Conservation (phyloP, 2,113 vertebrate genomes). For the Pluvialis apricaria region DNA sequence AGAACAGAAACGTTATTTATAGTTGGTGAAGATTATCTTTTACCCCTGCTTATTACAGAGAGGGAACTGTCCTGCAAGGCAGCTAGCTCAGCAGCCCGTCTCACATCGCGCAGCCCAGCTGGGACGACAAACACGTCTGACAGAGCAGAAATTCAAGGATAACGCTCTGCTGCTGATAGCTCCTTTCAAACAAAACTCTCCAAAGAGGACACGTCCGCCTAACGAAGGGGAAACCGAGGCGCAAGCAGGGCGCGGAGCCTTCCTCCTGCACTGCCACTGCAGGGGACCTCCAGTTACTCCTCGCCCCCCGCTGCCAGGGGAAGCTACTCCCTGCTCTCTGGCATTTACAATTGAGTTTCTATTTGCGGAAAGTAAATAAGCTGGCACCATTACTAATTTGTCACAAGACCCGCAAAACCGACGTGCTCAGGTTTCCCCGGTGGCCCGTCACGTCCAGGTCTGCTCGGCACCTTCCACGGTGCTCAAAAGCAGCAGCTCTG, state of each 20-base stretch:
- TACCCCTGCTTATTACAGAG: neutral
- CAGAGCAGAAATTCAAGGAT: neutral
- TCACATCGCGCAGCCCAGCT: neutral
- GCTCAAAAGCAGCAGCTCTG: neutral
- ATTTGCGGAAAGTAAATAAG: neutral
- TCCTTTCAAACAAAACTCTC: neutral
- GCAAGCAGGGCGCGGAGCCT: neutral
- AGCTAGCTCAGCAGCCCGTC: neutral
- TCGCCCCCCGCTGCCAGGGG: neutral
- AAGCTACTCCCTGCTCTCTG: neutral
- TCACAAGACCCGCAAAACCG: neutral
- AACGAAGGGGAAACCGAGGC: neutral
- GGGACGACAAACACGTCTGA: neutral
- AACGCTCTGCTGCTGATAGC: neutral
- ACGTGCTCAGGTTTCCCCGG: neutral
- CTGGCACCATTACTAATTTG: neutral
- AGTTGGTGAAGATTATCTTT: neutral
- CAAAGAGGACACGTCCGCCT: neutral
- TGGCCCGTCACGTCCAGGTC: neutral
- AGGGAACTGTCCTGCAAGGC: neutral
- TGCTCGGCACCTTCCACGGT: fast-evolving
- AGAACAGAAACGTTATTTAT: neutral
- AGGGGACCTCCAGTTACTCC: neutral
- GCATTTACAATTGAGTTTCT: neutral
- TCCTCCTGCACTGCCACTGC: neutral